Base-by-base conservation (phyloP, 2,888 invertebrate species). In the Mesorhabditis spiculigera region DNA sequence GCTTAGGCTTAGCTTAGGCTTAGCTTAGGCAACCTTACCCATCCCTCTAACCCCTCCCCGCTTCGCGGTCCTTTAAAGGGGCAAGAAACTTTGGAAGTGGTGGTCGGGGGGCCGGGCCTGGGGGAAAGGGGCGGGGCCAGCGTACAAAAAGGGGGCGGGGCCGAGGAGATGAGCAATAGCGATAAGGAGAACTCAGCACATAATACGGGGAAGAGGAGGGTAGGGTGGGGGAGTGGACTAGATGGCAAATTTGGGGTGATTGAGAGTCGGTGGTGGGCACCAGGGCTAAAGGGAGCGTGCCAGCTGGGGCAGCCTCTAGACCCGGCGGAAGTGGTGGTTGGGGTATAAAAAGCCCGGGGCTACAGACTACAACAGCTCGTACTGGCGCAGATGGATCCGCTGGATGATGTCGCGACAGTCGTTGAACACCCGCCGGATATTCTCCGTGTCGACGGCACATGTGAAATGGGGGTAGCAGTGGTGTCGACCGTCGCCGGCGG, bases 391-490 rank as follows among this genome's bases (percentile, higher is more conserved):
- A 90, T 99, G 98, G 95, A 99, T 98, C 90, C 98, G 93, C 90
- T 98, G 98, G 87, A 99, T 98, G 90, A 99, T 99, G 91, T 99
- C 98, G 88, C 97, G 93, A 90, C 98, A 90, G 91, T 99, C 98
- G 91, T 97, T 97, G 91, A 99, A 99, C 89, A 98, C 98, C 89
- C 98, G 92, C 68, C 96, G 94, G 89, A 99, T 99, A 91, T 99
- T 99, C 90, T 99, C 98, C 80, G 98, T 99, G 91, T 99, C 98
- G 86, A 99, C 98, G 88, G 98, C 98, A 90, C 97, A 97, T 85
- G 98, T 99, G 90, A 98, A 99, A 90, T 99, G 98, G 85, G 98
- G 98, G 90, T 99, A 99, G 90, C 98, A 99, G 90, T 96, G 97
- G 90, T 98, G 98, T 88, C 95, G 94, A 86, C 96, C 96, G 89